phyloP scores from a whole-genome alignment of 2,113 vertebrate species.

The Epinephelus lanceolatus region DNA sequence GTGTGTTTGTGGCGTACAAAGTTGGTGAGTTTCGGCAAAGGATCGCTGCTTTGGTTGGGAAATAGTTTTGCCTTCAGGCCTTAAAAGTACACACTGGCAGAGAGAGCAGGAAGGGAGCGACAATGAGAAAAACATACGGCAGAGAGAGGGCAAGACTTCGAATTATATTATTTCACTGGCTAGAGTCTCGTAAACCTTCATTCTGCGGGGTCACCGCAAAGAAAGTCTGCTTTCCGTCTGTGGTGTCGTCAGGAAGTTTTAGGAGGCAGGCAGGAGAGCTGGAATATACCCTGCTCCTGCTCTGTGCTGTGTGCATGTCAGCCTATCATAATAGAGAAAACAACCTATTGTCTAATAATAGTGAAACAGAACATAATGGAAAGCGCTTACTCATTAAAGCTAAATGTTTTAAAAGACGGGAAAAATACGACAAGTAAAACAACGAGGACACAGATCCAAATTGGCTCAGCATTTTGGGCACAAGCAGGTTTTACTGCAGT shows the following conservation, averaged over 20 bases:
- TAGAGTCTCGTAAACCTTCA: slow-evolving; percentile 22
- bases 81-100: slow-evolving; percentile 15
- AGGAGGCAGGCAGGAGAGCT: slow-evolving; percentile 32
- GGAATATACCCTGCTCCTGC: slow-evolving; percentile 12
- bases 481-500: slow-evolving; percentile 28
- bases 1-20: slow-evolving; percentile 3
- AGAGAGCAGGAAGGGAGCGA: background rate
- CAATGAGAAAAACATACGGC: slow-evolving; percentile 35
- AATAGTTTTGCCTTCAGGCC: slow-evolving; percentile 10
- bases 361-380: slow-evolving; percentile 44
- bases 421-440: slow-evolving; percentile 15
- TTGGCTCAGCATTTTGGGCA: slow-evolving; percentile 9
- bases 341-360: slow-evolving; percentile 18
- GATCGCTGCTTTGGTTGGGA: background rate
- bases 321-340: slow-evolving; percentile 21
- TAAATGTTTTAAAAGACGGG: slow-evolving; percentile 8
- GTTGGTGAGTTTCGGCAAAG: background rate
- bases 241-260: slow-evolving; percentile 1
- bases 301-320: background rate
- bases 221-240: background rate
- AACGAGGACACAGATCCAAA: slow-evolving; percentile 16
- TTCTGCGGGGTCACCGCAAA: background rate
- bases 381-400: slow-evolving; percentile 13
- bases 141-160: background rate
- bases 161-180: slow-evolving; percentile 4